Percentiles rank a stretch among this genome's conserved stretches.
Conservation (phyloP, 2,113 vertebrate species). For the Cephalopterus ornatus region DNA sequence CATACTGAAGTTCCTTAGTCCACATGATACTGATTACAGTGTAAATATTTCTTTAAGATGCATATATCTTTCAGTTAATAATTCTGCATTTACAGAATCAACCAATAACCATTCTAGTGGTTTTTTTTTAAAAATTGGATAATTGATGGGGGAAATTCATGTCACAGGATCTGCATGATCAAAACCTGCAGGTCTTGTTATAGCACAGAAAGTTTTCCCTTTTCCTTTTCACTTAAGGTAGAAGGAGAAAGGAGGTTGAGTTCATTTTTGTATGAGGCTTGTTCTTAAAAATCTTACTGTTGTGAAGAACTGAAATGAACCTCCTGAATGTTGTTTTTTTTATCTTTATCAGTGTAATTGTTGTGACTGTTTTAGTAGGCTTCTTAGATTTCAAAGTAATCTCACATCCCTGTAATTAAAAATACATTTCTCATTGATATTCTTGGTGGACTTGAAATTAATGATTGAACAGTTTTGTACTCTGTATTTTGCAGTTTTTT, state of each 20-base stretch:
- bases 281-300: neutral
- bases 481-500: neutral
- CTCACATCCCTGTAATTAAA: neutral
- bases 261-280: neutral
- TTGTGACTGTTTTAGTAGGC: neutral
- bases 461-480: neutral
- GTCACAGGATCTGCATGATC: neutral
- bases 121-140: conserved; percentile 31
- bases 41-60: conserved; percentile 1
- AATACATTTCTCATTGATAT: neutral
- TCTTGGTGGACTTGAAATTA: neutral
- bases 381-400: neutral
- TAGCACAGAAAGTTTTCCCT: neutral
- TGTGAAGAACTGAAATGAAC: neutral
- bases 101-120: neutral
- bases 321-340: neutral
- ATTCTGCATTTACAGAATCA: neutral
- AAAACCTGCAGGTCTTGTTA: neutral
- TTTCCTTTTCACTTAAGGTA: neutral
- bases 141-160: neutral
- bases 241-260: neutral
- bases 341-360: neutral
- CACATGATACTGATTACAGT: conserved; percentile 47
- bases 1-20: conserved; percentile 59
- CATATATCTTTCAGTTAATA: conserved; percentile 20